Evolutionary conservation across 1,140 invertebrate species (phyloP).

Genomic region (Pseudoatta argentina): DNA sequence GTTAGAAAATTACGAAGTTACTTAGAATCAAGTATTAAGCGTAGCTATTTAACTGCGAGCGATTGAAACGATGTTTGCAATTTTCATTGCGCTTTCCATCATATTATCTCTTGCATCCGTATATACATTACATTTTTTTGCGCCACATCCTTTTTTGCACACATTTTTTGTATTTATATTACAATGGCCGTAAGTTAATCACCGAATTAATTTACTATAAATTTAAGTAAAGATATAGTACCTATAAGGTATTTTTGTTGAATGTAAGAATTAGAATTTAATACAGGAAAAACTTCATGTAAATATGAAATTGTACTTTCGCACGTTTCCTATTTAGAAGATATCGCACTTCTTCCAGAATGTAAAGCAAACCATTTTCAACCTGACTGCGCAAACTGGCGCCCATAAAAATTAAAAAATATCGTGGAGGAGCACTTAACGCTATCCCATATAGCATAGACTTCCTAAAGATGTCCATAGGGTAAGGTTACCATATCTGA

Average conservation of each 20-base stretch:
- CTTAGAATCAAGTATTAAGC: slow-evolving; percentile 71
- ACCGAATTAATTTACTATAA: slow-evolving; percentile 25
- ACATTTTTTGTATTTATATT: slow-evolving; percentile 67
- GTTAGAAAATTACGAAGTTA: slow-evolving; percentile 69
- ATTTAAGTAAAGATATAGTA: slow-evolving; percentile 44
- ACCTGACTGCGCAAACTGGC: not conserved
- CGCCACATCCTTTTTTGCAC: not conserved
- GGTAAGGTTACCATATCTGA: too few relatives aligned
- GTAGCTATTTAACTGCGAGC: slow-evolving; percentile 53
- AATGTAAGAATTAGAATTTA: slow-evolving; percentile 72
- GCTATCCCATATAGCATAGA: too few relatives aligned
- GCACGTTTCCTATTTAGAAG: not conserved
- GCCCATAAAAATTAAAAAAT: slow-evolving; percentile 2
- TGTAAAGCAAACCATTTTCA: not conserved
- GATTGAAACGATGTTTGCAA: not conserved
- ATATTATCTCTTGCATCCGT: slow-evolving; percentile 34
- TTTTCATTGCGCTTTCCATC: slow-evolving; percentile 46
- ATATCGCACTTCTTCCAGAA: too few relatives aligned
- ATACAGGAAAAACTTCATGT: slow-evolving; percentile 57
- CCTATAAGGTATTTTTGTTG: slow-evolving; percentile 67
- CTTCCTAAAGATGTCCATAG: too few relatives aligned
- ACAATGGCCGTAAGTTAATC: not conserved
- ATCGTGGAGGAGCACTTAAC: not conserved
- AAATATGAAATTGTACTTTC: slow-evolving; percentile 1
- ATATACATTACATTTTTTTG: slow-evolving; percentile 89